A percentile compares a stretch with the other conserved stretches of the same genome.
phyloP scores from a whole-genome alignment of 2,797 vertebrate genomes.

The Catamblyrhynchus diadema region DNA sequence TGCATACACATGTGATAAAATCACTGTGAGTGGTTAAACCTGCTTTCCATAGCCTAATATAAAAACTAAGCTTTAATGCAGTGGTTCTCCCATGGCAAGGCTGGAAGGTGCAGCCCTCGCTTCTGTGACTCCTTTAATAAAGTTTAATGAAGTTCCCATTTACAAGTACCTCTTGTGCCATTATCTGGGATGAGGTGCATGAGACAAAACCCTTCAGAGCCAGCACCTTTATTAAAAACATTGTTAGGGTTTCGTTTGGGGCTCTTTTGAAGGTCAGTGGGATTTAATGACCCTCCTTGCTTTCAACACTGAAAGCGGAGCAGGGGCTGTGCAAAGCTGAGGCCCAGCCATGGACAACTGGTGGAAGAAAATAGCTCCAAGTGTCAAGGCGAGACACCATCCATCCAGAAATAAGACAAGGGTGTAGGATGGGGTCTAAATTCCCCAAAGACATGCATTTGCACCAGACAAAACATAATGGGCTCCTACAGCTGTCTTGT shows the following conservation, averaged over 20 bases:
- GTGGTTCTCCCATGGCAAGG: background rate
- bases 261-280: background rate
- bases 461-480: background rate
- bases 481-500: background rate
- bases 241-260: background rate
- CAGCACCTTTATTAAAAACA: background rate
- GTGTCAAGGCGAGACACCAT: background rate
- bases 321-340: accelerated
- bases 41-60: background rate
- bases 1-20: background rate
- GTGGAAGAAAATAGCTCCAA: background rate
- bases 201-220: background rate
- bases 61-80: background rate
- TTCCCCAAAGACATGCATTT: accelerated
- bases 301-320: background rate
- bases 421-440: background rate
- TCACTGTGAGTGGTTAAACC: background rate
- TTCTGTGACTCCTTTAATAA: background rate
- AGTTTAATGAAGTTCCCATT: background rate
- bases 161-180: background rate
- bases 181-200: background rate
- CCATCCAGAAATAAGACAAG: background rate
- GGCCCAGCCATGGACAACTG: accelerated
- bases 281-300: background rate
- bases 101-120: background rate